Conservation (phyloP, 64 coral and sea anemone genomes). For the Anthopleura sola region DNA sequence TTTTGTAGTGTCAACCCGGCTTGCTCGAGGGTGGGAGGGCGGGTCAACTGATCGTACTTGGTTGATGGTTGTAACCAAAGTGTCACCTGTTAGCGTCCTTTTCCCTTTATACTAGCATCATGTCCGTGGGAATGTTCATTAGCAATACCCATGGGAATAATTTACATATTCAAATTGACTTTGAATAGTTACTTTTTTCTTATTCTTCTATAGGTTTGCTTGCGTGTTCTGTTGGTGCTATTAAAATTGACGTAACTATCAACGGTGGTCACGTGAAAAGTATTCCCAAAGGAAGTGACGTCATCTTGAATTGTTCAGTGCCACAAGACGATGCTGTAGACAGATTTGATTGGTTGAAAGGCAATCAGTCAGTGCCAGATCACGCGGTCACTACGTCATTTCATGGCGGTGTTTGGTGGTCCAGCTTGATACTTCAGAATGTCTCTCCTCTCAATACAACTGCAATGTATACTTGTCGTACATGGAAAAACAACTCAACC, state of each 20-base stretch:
- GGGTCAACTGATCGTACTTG: no score
- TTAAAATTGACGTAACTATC: neutral
- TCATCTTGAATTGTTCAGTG: conserved; percentile 14
- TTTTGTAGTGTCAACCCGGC: no score
- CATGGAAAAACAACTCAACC: conserved; percentile 5
- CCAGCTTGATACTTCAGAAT: neutral
- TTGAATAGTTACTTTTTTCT: no score
- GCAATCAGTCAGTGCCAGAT: neutral
- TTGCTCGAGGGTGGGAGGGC: no score
- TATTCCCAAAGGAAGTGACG: conserved; percentile 7
- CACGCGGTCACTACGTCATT: neutral
- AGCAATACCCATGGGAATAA: no score
- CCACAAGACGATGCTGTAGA: neutral
- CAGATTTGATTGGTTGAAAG: conserved; percentile 4
- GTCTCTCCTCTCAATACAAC: neutral
- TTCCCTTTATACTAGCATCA: no score
- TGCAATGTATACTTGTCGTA: neutral
- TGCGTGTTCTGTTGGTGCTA: neutral
- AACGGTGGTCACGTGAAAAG: neutral
- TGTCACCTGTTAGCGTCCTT: no score
- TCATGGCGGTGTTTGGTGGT: neutral
- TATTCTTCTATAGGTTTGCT: conserved; percentile 6
- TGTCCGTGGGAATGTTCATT: no score
- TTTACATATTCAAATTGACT: no score
- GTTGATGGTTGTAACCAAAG: no score